Evolutionary conservation across 1,140 invertebrate genomes (phyloP).

Genomic region (Radopholus similis): DNA sequence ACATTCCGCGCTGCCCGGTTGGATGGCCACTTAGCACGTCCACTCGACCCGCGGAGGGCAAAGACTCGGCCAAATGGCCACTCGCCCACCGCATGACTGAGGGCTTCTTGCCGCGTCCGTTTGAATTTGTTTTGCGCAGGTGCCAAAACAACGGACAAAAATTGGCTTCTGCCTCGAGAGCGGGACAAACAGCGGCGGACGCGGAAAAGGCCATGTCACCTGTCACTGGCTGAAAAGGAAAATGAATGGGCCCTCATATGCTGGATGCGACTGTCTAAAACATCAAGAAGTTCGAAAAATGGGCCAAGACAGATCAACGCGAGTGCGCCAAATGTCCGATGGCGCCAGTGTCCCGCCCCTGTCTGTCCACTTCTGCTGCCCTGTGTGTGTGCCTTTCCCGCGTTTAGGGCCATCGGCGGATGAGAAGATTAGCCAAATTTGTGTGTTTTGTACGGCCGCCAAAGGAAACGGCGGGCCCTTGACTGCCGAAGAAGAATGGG

Average conservation of each 20-base stretch:
- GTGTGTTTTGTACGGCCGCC: not conserved
- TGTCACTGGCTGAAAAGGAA: not conserved
- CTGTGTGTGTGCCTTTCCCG: too few relatives aligned
- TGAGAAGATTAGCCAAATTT: slow-evolving; percentile 7
- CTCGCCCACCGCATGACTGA: not conserved
- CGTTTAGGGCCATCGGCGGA: not conserved
- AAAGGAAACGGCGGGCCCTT: too few relatives aligned
- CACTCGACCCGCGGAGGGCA: not conserved
- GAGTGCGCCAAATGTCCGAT: not conserved
- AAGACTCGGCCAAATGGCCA: not conserved
- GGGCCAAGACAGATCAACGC: too few relatives aligned
- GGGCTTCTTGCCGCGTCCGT: not conserved
- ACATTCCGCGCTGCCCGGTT: not conserved
- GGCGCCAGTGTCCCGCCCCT: not conserved
- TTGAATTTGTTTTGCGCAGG: not conserved
- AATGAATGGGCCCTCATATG: not conserved
- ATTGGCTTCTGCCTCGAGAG: not conserved
- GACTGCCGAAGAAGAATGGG: not conserved
- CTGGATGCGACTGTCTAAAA: too few relatives aligned
- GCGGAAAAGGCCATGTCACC: too few relatives aligned
- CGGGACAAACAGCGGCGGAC: not conserved
- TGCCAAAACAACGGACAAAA: slow-evolving; percentile 1
- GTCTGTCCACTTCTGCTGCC: not conserved
- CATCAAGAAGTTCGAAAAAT: not conserved
- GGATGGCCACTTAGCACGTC: slow-evolving; percentile 1